Base-by-base conservation (phyloP, 2,797 vertebrate genomes). In the Anabacerthia variegaticeps region DNA sequence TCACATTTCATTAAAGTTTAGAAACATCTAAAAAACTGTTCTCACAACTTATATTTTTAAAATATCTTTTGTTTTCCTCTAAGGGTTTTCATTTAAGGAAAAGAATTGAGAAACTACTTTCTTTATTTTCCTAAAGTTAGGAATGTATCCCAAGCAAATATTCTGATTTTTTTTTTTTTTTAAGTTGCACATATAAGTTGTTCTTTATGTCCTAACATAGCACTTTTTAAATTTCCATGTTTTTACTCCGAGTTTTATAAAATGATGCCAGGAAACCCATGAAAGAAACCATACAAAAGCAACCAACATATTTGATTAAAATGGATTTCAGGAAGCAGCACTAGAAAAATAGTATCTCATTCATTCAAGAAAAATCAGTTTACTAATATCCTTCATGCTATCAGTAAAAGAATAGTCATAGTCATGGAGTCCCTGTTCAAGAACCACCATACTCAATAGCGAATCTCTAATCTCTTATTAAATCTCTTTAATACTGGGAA, bases 1-100 rank as follows among this genome's bases (percentile, higher is more conserved):
- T 93, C 92, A 93, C 63, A 95, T 83, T 87, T 77, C 24, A 23
- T 94, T 96, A 84, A 65, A 94, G 20, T 88, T 93, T 75, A 85
- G 52, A 68, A 92, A 75, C 56, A 73, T 80, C 49, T 87, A 61
- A 74, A 76, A 67, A 77, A 20, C 22, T 46, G 32, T 51, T 75
- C 39, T 27, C 8, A 6, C 56, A 52, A 30, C 30, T 63, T 7
- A 4, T 5, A 36, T 24, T 83, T 93, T 85, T 23, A 1, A 63
- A 83, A 19, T 26, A 75, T 9, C 23, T 58, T 73, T 48, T 65
- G 12, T 9, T 86, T 55, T 72, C 32, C 17, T 30, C 3, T 6
- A 30, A 92, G 84, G 18, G 19, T 63, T 95, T 73, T 67, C 15
- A 72, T 46, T 68, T 61, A 55, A 52, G 37, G 22, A 56, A 84